phyloP scores from a whole-genome alignment of 2,888 invertebrate genomes.

The Thymelicus lineola region DNA sequence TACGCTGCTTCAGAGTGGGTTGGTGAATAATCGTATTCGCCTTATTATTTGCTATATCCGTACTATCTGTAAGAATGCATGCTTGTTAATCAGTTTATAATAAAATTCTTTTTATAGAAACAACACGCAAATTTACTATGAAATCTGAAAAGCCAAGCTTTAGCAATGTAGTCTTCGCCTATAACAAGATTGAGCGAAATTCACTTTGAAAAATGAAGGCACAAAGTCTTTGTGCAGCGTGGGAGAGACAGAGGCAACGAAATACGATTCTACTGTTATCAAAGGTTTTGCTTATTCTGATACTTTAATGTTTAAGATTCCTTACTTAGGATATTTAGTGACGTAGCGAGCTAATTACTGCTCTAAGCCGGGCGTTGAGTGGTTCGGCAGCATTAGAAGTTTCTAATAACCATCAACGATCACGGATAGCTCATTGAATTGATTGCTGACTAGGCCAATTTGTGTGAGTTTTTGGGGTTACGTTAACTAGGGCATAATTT shows the following conservation, averaged over 20 bases:
- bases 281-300: conserved; percentile 30
- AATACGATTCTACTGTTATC: conserved; percentile 20
- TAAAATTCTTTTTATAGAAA: not conserved
- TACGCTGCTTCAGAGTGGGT: too few species aligned
- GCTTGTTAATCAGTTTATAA: not conserved
- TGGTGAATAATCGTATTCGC: too few species aligned
- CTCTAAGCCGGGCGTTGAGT: not conserved
- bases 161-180: conserved; percentile 40
- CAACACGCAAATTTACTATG: conserved; percentile 14
- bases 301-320: conserved; percentile 15
- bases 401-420: not conserved
- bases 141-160: conserved; percentile 29
- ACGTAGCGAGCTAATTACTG: not conserved
- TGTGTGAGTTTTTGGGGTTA: too few species aligned
- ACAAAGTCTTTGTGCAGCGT: conserved; percentile 50
- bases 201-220: conserved; percentile 69
- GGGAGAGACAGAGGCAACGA: conserved; percentile 5
- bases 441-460: too few species aligned
- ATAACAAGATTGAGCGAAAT: conserved; percentile 67
- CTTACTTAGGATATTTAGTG: not conserved
- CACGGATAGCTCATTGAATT: too few species aligned
- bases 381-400: not conserved
- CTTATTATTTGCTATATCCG: too few species aligned
- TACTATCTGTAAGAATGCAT: not conserved
- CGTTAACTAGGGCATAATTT: too few species aligned